A percentile compares a stretch with the other conserved stretches of the same genome.
Conservation (phyloP, 2,113 vertebrate species). For the Chunga burmeisteri region DNA sequence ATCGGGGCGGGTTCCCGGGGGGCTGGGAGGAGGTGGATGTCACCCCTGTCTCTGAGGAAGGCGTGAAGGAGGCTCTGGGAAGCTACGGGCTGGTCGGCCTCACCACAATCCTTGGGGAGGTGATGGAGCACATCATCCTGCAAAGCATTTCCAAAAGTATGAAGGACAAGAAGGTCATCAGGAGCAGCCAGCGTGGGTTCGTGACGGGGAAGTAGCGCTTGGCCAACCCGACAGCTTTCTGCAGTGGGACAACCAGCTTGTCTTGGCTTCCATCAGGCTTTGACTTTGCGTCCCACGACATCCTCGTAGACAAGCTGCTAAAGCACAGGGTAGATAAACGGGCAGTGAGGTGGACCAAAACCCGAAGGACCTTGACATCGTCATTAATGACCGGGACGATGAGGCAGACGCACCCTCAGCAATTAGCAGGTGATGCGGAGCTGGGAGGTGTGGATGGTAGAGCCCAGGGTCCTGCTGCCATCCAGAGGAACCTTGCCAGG, state of each 20-base stretch:
- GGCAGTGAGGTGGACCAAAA: not conserved
- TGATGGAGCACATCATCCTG: not conserved
- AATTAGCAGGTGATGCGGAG: not conserved
- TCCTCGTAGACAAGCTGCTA: not conserved
- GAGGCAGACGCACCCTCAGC: not conserved
- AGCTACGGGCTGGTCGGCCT: not conserved
- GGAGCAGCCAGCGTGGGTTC: not conserved
- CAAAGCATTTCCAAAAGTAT: fast-evolving
- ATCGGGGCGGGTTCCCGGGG: fast-evolving
- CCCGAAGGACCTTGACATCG: not conserved
- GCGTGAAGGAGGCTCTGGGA: not conserved
- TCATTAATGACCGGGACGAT: not conserved
- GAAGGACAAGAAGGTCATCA: not conserved
- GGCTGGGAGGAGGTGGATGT: not conserved
- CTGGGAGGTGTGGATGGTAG: not conserved
- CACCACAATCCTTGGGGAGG: not conserved
- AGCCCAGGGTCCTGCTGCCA: not conserved
- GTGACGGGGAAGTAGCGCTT: not conserved
- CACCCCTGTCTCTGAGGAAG: not conserved
- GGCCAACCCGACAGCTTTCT: not conserved
- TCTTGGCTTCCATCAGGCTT: not conserved
- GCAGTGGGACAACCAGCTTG: not conserved
- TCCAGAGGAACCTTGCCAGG: not conserved
- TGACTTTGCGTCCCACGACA: not conserved
- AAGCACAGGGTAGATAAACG: not conserved